A percentile compares a stretch with the other conserved stretches of the same genome.
phyloP scores from a whole-genome alignment of 2,113 vertebrate species.

The Cephalophus harveyi region DNA sequence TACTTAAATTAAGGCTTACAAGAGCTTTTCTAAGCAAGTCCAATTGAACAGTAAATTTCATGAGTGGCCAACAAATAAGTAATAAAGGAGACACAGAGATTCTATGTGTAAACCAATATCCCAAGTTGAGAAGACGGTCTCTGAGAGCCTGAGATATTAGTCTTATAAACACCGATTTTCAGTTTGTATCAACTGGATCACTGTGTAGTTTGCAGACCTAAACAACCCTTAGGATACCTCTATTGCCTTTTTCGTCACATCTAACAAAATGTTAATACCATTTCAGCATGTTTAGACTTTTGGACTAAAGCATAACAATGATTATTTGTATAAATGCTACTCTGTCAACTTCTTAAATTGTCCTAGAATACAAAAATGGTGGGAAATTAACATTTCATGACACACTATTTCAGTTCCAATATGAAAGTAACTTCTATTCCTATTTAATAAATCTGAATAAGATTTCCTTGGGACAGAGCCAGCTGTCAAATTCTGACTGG shows the following conservation, averaged over 20 bases:
- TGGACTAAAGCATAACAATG: neutral
- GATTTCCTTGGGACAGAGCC: constrained; percentile 14
- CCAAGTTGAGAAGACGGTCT: neutral
- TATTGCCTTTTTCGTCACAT: neutral
- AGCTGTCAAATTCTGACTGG: constrained; percentile 20
- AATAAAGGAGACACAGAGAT: neutral
- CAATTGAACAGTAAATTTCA: neutral
- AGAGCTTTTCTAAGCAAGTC: neutral
- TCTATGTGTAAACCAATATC: neutral
- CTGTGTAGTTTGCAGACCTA: neutral
- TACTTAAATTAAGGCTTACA: neutral
- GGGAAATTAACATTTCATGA: neutral
- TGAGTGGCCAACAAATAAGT: neutral
- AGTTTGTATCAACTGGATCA: neutral
- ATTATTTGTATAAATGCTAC: neutral
- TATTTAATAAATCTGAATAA: constrained; percentile 40
- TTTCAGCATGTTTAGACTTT: neutral
- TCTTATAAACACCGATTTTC: neutral
- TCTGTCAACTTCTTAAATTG: neutral
- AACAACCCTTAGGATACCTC: neutral
- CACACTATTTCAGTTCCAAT: neutral
- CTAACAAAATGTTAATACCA: neutral
- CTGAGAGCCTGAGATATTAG: neutral
- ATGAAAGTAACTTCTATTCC: neutral
- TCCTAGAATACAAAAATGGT: neutral